A percentile compares a stretch with the other conserved stretches of the same genome.
Evolutionary conservation across 2,113 vertebrate species (phyloP).

Genomic region (Corvus hawaiiensis): DNA sequence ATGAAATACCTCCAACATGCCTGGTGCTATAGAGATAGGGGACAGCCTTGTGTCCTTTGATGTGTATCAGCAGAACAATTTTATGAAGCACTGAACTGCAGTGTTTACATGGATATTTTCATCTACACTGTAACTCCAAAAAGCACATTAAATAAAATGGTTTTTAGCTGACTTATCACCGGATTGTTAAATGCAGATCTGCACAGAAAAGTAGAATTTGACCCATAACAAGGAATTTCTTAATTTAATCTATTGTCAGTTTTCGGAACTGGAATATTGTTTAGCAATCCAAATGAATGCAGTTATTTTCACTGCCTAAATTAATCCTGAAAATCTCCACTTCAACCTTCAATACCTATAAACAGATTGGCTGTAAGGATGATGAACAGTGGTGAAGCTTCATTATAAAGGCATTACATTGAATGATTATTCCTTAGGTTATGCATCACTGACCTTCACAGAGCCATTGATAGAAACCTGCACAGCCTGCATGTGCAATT

Average conservation of each 20-base stretch:
- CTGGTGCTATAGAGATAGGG: not conserved
- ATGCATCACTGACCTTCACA: not conserved
- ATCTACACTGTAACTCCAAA: not conserved
- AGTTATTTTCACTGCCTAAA: not conserved
- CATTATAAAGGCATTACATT: not conserved
- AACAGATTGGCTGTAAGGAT: not conserved
- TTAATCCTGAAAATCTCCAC: not conserved
- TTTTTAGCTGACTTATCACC: not conserved
- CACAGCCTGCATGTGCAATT: not conserved
- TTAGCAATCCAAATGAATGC: not conserved
- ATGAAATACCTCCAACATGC: not conserved
- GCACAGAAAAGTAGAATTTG: not conserved
- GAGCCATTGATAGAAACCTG: not conserved
- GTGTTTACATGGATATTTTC: not conserved
- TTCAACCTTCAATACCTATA: not conserved
- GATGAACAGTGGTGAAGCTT: not conserved
- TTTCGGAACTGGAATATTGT: not conserved
- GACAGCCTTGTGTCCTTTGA: not conserved
- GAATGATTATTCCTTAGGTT: not conserved
- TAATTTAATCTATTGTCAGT: not conserved
- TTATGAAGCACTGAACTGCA: not conserved
- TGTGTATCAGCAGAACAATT: not conserved
- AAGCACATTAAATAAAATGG: not conserved
- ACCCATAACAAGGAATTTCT: not conserved
- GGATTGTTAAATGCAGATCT: not conserved